Percentiles rank a stretch among this genome's conserved stretches.
These are phyloP conservation scores for Vesta saturnalis DNA, from an alignment of 2,888 invertebrate species.

Conservation along the genomic window DNA sequence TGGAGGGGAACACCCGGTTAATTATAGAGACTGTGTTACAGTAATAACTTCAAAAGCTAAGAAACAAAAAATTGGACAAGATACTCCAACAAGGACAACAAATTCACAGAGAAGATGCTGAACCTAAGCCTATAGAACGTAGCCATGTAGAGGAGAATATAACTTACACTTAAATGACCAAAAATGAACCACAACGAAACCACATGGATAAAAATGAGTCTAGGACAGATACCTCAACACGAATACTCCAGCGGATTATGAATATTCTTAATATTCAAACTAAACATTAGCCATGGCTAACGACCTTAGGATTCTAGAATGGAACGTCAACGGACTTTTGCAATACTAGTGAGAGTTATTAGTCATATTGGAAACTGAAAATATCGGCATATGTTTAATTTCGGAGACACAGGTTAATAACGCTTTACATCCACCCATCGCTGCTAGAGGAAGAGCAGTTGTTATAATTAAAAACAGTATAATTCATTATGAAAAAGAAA, in stretches of 20 bases:
- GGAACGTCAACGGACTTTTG: not conserved
- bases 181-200: constrained; percentile 14
- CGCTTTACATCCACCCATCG: constrained; percentile 17
- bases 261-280: constrained; percentile 13
- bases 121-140: too few relatives aligned
- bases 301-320: constrained; percentile 12
- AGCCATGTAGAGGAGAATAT: too few relatives aligned
- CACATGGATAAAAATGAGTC: too few relatives aligned
- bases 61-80: constrained; percentile 9
- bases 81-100: not conserved
- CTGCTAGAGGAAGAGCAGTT: constrained; percentile 18
- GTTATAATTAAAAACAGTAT: constrained; percentile 9
- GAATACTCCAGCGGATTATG: not conserved
- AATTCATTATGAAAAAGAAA: constrained; percentile 13
- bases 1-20: constrained; percentile 10
- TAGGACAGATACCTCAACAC: constrained; percentile 1
- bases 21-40: constrained; percentile 19
- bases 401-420: constrained; percentile 10
- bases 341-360: constrained; percentile 9
- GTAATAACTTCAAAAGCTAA: constrained; percentile 12
- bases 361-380: constrained; percentile 15
- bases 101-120: constrained; percentile 8
- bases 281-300: constrained; percentile 11
- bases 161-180: too few relatives aligned
- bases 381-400: not conserved